Percentiles rank a stretch among this genome's conserved stretches.
Conservation (phyloP, 1,140 invertebrate genomes). For the Dendrolimus kikuchii region DNA sequence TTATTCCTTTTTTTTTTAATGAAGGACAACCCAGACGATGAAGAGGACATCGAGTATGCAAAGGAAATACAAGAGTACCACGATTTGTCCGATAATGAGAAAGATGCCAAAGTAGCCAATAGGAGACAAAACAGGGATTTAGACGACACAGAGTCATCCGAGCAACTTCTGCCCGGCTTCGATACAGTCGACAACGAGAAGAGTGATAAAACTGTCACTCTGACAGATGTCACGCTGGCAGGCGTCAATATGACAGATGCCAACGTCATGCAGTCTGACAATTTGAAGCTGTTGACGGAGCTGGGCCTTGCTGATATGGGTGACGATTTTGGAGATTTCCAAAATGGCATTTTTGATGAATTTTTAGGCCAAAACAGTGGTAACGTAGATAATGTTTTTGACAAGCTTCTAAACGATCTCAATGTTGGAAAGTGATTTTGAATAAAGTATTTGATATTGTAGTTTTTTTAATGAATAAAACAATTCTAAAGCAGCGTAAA, state of each 20-base stretch:
- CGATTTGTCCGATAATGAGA: slow-evolving; percentile 35
- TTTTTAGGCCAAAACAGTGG: slow-evolving; percentile 26
- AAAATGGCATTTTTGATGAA: slow-evolving; percentile 46
- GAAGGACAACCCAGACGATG: slow-evolving; percentile 53
- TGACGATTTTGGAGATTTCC: slow-evolving; percentile 59
- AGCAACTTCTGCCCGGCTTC: slow-evolving; percentile 48
- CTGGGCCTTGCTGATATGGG: slow-evolving; percentile 44
- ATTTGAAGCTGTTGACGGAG: slow-evolving; percentile 52
- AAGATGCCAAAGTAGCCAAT: slow-evolving; percentile 32
- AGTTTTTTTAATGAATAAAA: too few relatives aligned
- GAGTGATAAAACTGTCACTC: slow-evolving; percentile 2
- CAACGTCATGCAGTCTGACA: slow-evolving; percentile 32
- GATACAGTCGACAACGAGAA: slow-evolving; percentile 14
- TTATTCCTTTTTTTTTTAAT: background rate
- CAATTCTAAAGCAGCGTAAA: too few relatives aligned
- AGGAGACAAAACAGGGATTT: slow-evolving; percentile 44
- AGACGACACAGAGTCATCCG: slow-evolving; percentile 40
- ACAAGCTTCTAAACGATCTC: slow-evolving; percentile 53
- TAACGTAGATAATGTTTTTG: slow-evolving; percentile 49
- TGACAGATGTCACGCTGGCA: slow-evolving; percentile 26
- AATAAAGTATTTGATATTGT: too few relatives aligned
- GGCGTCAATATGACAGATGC: slow-evolving; percentile 15
- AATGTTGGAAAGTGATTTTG: slow-evolving; percentile 28
- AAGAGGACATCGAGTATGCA: slow-evolving; percentile 58
- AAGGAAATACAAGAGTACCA: slow-evolving; percentile 63